Evolutionary conservation across 2,797 vertebrate species (phyloP), one percentile per base, ranked within the genome.

Genomic region (Tinamus major): DNA sequence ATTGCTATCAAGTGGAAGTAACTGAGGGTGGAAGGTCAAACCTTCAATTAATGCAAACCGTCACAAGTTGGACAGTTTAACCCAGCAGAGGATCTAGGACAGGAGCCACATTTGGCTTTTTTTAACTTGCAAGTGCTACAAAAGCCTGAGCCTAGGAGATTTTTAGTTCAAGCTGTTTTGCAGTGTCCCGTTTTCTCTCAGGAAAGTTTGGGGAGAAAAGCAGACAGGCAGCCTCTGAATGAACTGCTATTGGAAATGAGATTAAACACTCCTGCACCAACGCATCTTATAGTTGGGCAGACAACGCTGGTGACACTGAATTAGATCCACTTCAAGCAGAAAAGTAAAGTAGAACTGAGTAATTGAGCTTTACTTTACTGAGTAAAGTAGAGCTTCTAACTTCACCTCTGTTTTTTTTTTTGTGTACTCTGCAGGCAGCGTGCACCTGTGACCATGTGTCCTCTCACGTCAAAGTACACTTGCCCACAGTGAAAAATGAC

Each of bases 331-430:
- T 92, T 78, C 64, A 62, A 95, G 70, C 70, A 85, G 56, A 85
- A 89, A 75, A 85, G 51, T 87, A 88, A 96, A 94, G 86, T 62
- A 92, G 82, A 91, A 89, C 85, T 65, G 46, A 80, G n/a, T 37
- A 42, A 42, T n/a, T n/a, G n/a, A n/a, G n/a, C n/a, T n/a, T n/a
- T 42, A 42, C 41, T 42, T 42, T 15, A 42, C 41, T 42, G 41
- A 42, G 41, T 42, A 42, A 42, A 42, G 41, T 15, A 14, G 41
- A 15, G 5, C 59, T 62, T 87, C 82, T 84, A 84, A 35, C 63
- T 93, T 74, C 82, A 67, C 56, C 58, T 93, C 75, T 87, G 39
- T 61, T 39, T 89, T 89, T 87, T 86, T 89, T 86, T 89, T 37
- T 93, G 89, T 89, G 48, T 93, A 89, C 87, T 89, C 79, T 56